These are phyloP conservation scores for Bostrychus sinensis DNA, from an alignment of 2,113 vertebrate genomes.

Conservation along the genomic window DNA sequence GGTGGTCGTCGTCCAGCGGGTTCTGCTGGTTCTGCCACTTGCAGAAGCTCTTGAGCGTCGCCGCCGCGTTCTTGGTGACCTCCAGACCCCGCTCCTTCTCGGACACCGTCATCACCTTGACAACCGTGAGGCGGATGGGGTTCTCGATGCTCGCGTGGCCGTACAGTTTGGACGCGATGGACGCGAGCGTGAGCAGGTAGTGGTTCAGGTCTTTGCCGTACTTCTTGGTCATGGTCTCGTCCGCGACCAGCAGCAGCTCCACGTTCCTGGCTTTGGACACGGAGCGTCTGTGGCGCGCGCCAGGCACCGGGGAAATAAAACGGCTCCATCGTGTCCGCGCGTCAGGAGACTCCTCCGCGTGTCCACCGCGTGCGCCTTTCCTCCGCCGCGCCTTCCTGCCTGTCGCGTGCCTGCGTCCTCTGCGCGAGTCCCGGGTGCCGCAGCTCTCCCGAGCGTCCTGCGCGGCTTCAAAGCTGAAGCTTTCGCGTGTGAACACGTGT, in stretches of 20 bases:
- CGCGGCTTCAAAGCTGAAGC: constrained; percentile 87
- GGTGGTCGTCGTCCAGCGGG: constrained; percentile 88
- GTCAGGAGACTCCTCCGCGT: background rate
- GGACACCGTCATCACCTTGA: constrained; percentile 84
- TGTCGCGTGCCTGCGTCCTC: constrained; percentile 49
- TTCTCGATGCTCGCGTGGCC: constrained; percentile 98
- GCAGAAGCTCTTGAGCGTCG: constrained; percentile 96
- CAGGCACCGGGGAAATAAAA: constrained; percentile 3
- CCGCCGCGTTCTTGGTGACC: constrained; percentile 91
- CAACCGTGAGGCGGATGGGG: constrained; percentile 92
- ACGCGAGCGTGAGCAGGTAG: constrained; percentile 93
- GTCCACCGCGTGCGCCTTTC: background rate
- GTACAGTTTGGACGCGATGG: constrained; percentile 93
- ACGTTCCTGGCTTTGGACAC: constrained; percentile 92
- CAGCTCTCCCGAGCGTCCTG: constrained; percentile 69
- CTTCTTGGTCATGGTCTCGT: constrained; percentile 89
- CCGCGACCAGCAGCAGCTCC: constrained; percentile 95
- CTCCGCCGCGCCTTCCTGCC: constrained; percentile 18
- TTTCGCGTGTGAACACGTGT: constrained; percentile 85
- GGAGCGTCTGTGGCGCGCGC: constrained; percentile 77
- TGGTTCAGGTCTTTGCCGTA: constrained; percentile 92
- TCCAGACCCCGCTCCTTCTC: constrained; percentile 90
- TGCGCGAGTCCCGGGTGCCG: constrained; percentile 63
- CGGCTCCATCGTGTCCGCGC: constrained; percentile 48
- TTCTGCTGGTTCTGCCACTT: constrained; percentile 99